These are phyloP conservation scores for Anguilla marmorata DNA, from an alignment of 2,797 vertebrate genomes.

Conservation along the genomic window DNA sequence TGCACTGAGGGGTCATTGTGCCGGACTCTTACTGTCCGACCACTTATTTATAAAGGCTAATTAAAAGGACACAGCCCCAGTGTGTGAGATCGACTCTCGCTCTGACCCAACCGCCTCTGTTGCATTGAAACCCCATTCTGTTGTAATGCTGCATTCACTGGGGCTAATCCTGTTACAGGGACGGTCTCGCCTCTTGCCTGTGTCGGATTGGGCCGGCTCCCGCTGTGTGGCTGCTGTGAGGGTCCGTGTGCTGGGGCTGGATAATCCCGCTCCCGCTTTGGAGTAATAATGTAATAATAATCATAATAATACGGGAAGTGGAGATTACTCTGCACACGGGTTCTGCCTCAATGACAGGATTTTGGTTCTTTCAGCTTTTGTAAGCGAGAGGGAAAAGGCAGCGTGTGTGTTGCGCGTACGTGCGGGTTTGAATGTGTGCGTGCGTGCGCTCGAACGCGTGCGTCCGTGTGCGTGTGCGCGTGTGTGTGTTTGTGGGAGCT, in stretches of 20 bases:
- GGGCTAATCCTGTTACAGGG: neutral
- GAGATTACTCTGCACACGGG: neutral
- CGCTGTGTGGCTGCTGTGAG: neutral
- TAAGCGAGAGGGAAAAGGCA: neutral
- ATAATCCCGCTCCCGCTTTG: neutral
- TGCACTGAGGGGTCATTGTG: neutral
- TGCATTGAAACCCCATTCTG: neutral
- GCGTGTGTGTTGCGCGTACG: neutral
- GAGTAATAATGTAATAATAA: neutral
- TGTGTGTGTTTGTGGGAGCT: neutral
- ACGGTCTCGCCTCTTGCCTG: neutral
- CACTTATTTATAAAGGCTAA: neutral
- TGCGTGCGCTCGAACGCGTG: slow-evolving; percentile 11
- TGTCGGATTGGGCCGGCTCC: neutral
- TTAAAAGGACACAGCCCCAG: neutral
- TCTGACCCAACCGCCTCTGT: neutral
- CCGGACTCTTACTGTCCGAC: neutral
- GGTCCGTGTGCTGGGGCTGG: neutral
- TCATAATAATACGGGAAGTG: neutral
- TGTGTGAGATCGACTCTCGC: neutral
- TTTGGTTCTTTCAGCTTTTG: neutral
- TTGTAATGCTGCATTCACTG: neutral
- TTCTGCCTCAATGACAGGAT: neutral
- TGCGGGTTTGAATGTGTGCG: neutral
- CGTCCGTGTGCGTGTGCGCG: slow-evolving; percentile 9